Base-by-base conservation (phyloP, 2,888 invertebrate genomes). In the Archips crataeganus region DNA sequence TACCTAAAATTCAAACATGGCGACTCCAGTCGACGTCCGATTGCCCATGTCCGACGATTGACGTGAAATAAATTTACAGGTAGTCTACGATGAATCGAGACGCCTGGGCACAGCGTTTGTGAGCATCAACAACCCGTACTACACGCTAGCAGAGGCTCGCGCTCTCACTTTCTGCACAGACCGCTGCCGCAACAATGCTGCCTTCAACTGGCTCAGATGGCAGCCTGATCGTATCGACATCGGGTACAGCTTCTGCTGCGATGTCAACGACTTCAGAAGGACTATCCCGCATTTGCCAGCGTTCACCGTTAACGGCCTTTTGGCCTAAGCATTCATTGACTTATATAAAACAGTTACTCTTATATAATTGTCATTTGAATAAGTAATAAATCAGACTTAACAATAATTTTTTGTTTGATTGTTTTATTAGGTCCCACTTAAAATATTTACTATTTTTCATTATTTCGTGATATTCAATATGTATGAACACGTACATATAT, bases 171-270 rank as follows among this genome's bases (percentile, higher is more conserved):
- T 96, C 82, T 96, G 96, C 80, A 85, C 89, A 0, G 95, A 95
- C 82, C 86, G 84, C 1, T 95, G 94, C 77, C 92, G 95, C 73
- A 88, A 96, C 77, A 96, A 96, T 82, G 78, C 85, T 15, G 92
- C 95, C 63, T 94, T 96, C 79, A 90, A 87, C 79, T 96, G 96
- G 96, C 83, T 96, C 23, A 84, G 83, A 1, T 96, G 96, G 96
- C 84, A 88, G 34, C 88, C 93, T 0, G 89, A 94, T 74, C 90
- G 95, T 77, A 87, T 95, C 42, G 88, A 88, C 73, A 82, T 91
- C 23, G 96, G 96, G 0, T 95, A 95, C 85, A 95, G 95, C 63
- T 96, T 96, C 85, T 96, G 96, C 80, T 96, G 96, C 82, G 89
- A 90, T 1, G 90, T 96, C 32, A 87, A 93, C 32, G 95, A 96